Conservation (phyloP, 2,797 vertebrate genomes). For the Setipinna tenuifilis region DNA sequence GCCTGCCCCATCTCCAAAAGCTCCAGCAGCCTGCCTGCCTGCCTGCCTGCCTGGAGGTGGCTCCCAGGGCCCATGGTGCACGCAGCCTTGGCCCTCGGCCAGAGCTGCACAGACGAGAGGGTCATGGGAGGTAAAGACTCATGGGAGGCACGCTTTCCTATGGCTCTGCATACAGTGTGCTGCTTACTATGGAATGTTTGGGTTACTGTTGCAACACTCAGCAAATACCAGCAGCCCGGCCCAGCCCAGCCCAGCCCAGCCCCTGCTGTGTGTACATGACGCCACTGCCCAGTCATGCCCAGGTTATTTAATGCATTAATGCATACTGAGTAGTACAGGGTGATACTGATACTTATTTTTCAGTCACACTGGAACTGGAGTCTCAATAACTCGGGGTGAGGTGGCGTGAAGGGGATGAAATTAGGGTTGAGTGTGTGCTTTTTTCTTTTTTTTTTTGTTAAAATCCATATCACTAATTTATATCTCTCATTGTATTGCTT, state of each 20-base stretch:
- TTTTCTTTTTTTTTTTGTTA: too few relatives aligned
- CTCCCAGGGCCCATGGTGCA: conserved; percentile 28
- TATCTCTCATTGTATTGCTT: background rate
- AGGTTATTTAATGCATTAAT: too few relatives aligned
- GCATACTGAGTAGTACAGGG: too few relatives aligned
- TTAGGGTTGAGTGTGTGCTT: too few relatives aligned
- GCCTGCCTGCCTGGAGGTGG: conserved; percentile 30
- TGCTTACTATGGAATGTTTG: conserved; percentile 9
- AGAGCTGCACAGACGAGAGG: conserved; percentile 27
- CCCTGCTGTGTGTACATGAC: background rate
- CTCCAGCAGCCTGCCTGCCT: background rate
- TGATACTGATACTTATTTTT: too few relatives aligned
- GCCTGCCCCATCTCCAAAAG: conserved; percentile 41
- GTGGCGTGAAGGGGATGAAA: too few relatives aligned
- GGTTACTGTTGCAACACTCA: background rate
- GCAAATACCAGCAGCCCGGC: background rate
- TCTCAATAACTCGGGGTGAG: too few relatives aligned
- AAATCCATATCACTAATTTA: too few relatives aligned
- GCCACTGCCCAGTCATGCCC: background rate
- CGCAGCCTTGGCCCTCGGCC: conserved; percentile 37
- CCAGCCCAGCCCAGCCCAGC: too few relatives aligned
- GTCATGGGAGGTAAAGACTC: conserved; percentile 34
- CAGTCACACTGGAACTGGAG: too few relatives aligned
- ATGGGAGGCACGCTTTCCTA: background rate
- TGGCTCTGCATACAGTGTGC: background rate